A percentile compares a stretch with the other conserved stretches of the same genome.
Evolutionary conservation across 92 coral and sea anemone species (phyloP).

Genomic region (Epizoanthus scotinus): DNA sequence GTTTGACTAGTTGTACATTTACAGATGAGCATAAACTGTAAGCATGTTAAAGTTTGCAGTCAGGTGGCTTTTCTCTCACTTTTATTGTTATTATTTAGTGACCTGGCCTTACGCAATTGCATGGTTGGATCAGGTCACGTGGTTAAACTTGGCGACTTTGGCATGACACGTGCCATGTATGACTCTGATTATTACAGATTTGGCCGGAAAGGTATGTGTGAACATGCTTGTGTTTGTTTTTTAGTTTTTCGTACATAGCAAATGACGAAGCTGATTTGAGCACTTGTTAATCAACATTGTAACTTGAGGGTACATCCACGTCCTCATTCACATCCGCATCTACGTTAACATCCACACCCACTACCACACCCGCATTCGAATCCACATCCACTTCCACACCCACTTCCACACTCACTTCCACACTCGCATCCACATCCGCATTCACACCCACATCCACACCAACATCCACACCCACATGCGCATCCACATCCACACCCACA

Average conservation of each 20-base stretch:
- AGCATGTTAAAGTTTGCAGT: not conserved
- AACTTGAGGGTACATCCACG: too few species aligned
- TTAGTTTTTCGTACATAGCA: not conserved
- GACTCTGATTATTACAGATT: conserved; percentile 94
- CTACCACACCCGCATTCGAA: too few species aligned
- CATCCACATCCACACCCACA: too few species aligned
- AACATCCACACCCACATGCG: too few species aligned
- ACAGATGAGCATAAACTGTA: too few species aligned
- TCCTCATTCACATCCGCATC: too few species aligned
- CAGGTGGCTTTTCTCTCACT: not conserved
- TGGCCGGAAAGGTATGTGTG: conserved; percentile 75
- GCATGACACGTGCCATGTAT: conserved; percentile 89
- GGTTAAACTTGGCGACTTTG: conserved; percentile 86
- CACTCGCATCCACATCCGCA: too few species aligned
- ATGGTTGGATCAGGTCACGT: conserved; percentile 89
- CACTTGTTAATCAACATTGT: not conserved
- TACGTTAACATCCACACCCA: too few species aligned
- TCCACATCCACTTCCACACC: too few species aligned
- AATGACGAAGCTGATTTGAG: not conserved
- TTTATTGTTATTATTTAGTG: conserved; percentile 41
- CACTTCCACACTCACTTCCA: too few species aligned
- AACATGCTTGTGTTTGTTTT: not conserved
- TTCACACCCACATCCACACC: too few species aligned
- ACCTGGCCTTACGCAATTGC: conserved; percentile 85
- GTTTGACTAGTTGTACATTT: too few species aligned